A percentile compares a stretch with the other conserved stretches of the same genome.
Evolutionary conservation across 2,113 vertebrate species (phyloP).

Genomic region (Boulengeromyrus knoepffleri): DNA sequence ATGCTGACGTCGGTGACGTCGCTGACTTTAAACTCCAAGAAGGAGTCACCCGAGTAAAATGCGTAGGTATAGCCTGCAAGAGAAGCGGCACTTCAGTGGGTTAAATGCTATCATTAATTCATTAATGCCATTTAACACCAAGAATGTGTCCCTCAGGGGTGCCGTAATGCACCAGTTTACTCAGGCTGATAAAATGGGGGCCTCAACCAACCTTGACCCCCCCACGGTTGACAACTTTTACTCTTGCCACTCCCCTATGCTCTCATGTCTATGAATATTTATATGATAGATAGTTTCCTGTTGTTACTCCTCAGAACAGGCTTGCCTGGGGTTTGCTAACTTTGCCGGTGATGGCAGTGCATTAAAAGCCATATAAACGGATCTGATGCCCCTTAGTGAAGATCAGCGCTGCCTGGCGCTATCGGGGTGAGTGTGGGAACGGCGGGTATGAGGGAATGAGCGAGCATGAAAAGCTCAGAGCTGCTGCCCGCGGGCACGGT

Average conservation of each 20-base stretch:
- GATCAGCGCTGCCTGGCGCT: neutral
- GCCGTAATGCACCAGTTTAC: neutral
- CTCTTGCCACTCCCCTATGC: neutral
- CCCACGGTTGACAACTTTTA: neutral
- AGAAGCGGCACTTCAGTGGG: slow-evolving; percentile 7
- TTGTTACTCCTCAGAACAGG: neutral
- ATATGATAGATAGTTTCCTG: neutral
- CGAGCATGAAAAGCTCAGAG: neutral
- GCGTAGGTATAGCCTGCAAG: slow-evolving; percentile 54
- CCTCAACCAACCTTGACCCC: neutral
- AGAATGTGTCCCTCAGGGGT: neutral
- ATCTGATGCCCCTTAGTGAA: neutral
- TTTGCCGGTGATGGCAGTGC: neutral
- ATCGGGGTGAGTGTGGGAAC: neutral
- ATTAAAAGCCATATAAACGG: neutral
- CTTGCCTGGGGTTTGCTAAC: neutral
- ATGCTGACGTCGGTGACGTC: slow-evolving; percentile 54
- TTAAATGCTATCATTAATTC: neutral
- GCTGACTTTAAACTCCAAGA: slow-evolving; percentile 69
- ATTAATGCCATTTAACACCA: neutral
- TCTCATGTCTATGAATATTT: neutral
- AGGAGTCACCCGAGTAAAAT: slow-evolving; percentile 65
- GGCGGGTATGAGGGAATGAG: neutral
- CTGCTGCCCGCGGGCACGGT: neutral
- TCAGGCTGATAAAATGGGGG: neutral